These are phyloP conservation scores for Heterocephalus glaber DNA, from an alignment of 2,113 vertebrate species.

Conservation along the genomic window DNA sequence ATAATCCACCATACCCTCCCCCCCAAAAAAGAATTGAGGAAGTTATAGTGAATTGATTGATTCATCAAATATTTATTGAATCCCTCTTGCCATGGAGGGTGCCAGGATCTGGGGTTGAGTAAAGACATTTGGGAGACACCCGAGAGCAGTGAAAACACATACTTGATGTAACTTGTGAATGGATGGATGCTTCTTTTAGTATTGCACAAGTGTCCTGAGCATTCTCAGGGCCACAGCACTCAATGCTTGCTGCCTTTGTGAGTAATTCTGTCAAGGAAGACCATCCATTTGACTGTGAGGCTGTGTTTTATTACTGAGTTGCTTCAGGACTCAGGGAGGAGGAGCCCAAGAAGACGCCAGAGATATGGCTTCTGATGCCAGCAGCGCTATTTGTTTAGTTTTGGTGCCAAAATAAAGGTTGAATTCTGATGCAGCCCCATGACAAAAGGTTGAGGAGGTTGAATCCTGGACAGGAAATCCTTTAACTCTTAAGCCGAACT, in stretches of 20 bases:
- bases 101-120: background rate
- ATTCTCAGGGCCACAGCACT: background rate
- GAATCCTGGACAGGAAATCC: conserved; percentile 73
- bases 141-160: background rate
- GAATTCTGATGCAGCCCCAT: conserved; percentile 39
- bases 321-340: conserved; percentile 18
- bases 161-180: background rate
- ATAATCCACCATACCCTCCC: background rate
- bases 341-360: conserved; percentile 17
- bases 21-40: background rate
- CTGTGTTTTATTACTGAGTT: background rate
- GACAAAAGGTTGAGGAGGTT: conserved; percentile 61
- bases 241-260: background rate
- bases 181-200: background rate
- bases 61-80: background rate
- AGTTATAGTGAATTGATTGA: background rate
- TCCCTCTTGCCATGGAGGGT: background rate
- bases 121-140: background rate
- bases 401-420: conserved; percentile 61
- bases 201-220: background rate
- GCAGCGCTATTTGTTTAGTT: conserved; percentile 53
- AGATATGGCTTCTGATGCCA: background rate
- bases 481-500: conserved; percentile 53
- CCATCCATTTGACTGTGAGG: background rate
- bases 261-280: background rate